Conservation (phyloP, 2,888 invertebrate species). For the Corythucha ciliata region DNA sequence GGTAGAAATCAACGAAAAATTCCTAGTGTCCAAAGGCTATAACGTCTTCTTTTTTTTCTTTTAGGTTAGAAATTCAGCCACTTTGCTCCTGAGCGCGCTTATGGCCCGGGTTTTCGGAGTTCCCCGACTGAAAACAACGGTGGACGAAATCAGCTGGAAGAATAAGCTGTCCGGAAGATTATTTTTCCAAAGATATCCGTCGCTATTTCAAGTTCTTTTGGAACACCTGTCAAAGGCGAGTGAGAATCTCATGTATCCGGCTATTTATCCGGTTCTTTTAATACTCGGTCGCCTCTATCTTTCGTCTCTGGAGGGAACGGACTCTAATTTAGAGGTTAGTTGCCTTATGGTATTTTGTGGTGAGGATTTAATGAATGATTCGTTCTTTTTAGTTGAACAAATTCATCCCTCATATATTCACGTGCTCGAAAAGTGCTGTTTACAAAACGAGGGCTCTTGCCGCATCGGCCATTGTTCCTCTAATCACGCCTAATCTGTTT, state of each 20-base stretch:
- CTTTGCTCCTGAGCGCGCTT: slow-evolving; percentile 71
- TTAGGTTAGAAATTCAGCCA: slow-evolving; percentile 76
- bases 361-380: slow-evolving; percentile 25
- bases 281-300: slow-evolving; percentile 70
- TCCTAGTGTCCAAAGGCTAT: too few species aligned
- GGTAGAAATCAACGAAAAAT: too few species aligned
- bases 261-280: slow-evolving; percentile 66
- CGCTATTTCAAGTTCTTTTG: slow-evolving; percentile 51
- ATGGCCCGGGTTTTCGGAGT: slow-evolving; percentile 83
- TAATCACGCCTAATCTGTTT: slow-evolving; percentile 45
- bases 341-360: slow-evolving; percentile 8
- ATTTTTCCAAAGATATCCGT: slow-evolving; percentile 67
- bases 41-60: slow-evolving; percentile 25
- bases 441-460: slow-evolving; percentile 63
- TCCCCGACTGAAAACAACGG: slow-evolving; percentile 47
- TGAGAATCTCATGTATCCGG: slow-evolving; percentile 44
- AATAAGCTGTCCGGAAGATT: slow-evolving; percentile 66
- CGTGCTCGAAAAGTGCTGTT: slow-evolving; percentile 56
- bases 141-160: slow-evolving; percentile 51
- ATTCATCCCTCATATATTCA: slow-evolving; percentile 54
- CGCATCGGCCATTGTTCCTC: slow-evolving; percentile 57
- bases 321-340: slow-evolving; percentile 55
- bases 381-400: slow-evolving; percentile 49
- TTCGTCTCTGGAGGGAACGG: slow-evolving; percentile 59
- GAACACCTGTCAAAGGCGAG: slow-evolving; percentile 41